Percentiles rank a stretch among this genome's conserved stretches.
Evolutionary conservation across 2,113 vertebrate genomes (phyloP).

Genomic region (Illadopsis cleaveri): DNA sequence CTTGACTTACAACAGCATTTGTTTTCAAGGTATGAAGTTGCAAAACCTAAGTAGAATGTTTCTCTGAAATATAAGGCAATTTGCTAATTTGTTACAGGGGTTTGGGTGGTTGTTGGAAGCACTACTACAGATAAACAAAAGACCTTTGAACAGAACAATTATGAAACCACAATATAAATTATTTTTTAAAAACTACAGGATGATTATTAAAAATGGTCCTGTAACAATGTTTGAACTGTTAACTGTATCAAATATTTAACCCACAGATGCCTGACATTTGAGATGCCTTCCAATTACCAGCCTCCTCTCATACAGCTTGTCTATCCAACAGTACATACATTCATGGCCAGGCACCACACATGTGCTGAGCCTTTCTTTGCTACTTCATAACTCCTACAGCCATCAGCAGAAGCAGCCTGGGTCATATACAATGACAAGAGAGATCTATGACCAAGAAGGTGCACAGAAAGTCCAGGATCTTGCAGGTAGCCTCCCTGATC

Average conservation of each 20-base stretch:
- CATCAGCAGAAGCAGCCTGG: neutral
- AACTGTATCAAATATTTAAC: neutral
- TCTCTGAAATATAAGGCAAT: neutral
- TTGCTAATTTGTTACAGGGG: neutral
- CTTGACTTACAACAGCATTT: neutral
- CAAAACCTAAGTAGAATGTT: neutral
- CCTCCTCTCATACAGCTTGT: neutral
- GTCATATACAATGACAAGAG: rapidly evolving
- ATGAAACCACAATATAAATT: neutral
- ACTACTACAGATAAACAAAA: neutral
- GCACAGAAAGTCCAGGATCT: neutral
- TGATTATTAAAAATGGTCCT: neutral
- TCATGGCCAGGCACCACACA: neutral
- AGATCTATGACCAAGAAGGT: neutral
- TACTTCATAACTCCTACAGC: neutral
- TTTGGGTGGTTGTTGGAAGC: neutral
- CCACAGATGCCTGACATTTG: neutral
- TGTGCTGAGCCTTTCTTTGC: neutral
- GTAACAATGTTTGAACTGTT: neutral
- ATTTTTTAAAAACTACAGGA: neutral
- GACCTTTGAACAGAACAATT: neutral
- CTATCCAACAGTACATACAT: too few relatives aligned
- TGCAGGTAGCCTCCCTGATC: neutral
- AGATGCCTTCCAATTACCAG: neutral
- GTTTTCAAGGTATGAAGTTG: neutral